phyloP scores from a whole-genome alignment of 2,797 vertebrate species.

The Siniperca obscura region DNA sequence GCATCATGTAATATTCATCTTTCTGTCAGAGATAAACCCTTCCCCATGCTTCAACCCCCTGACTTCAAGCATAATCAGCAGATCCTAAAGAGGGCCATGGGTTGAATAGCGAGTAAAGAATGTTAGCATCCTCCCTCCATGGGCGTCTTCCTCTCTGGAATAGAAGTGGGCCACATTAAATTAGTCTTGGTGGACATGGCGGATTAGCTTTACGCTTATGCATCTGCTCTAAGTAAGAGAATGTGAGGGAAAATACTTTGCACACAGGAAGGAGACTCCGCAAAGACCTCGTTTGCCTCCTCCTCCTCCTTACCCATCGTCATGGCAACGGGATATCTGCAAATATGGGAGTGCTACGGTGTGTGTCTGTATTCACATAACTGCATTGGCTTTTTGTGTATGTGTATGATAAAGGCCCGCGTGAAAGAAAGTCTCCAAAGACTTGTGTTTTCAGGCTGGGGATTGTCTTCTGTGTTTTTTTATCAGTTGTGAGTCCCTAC shows the following conservation, averaged over 20 bases:
- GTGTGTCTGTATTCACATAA: slow-evolving; percentile 46
- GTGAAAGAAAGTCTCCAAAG: slow-evolving; percentile 29
- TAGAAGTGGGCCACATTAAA: slow-evolving; percentile 73
- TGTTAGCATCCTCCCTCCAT: slow-evolving; percentile 34
- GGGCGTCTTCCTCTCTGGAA: slow-evolving; percentile 50
- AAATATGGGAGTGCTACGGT: slow-evolving; percentile 51
- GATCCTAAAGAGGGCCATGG: slow-evolving; percentile 42
- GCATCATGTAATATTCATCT: slow-evolving; percentile 65
- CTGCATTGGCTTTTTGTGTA: slow-evolving; percentile 31
- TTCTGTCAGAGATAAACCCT: slow-evolving; percentile 46
- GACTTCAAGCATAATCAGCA: slow-evolving; percentile 48
- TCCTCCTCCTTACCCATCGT: slow-evolving; percentile 65
- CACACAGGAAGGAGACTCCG: slow-evolving; percentile 73
- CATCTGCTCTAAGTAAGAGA: slow-evolving; percentile 66
- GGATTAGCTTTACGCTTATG: slow-evolving; percentile 69
- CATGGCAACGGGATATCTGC: slow-evolving; percentile 83
- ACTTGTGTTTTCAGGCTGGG: slow-evolving; percentile 21
- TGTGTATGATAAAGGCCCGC: not conserved
- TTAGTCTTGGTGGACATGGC: slow-evolving; percentile 62
- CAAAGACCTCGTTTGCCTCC: slow-evolving; percentile 69
- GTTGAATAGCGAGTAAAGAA: slow-evolving; percentile 35
- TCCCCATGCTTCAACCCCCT: slow-evolving; percentile 36
- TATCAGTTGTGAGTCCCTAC: slow-evolving; percentile 1
- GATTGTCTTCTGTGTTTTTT: slow-evolving; percentile 19
- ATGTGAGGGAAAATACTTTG: slow-evolving; percentile 71